Base-by-base conservation (phyloP, 2,888 invertebrate species). In the Nymphalis urticae region DNA sequence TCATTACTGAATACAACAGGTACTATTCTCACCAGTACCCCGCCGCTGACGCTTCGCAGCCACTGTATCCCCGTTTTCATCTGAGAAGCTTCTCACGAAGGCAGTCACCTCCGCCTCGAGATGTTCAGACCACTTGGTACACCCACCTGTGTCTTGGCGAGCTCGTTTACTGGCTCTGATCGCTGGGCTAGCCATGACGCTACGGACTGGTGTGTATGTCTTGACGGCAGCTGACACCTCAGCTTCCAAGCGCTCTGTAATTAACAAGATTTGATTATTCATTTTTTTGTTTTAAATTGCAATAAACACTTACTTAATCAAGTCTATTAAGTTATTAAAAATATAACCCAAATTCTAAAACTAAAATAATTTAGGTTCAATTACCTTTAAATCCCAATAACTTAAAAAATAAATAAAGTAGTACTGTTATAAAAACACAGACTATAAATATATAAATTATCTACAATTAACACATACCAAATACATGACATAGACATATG, bases 61-160 rank as follows among this genome's bases (percentile, higher is more conserved):
- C 48, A 27, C 54, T 2, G 54, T 54, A 4, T 68, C 68, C 51
- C 53, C 62, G 21, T 48, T 62, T 16, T 72, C 72, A 48, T 70
- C 68, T 6, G 58, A 64, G 66, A 72, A 70, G 42, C 65, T 70
- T 59, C 70, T 70, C 70, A 72, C 72, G 13, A 66, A 51, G 8
- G 68, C 70, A 0, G 68, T 59, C 27, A 70, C 72, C 62, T 72
- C 72, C 24, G 70, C 72, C 59, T 72, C 72, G 27, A 72, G 70
- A 19, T 71, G 70, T n/a, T 67, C 70, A 54, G 62, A 71, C 72
- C 72, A 72, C 58, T 72, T 72, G 68, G 68, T 65, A 61, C 50
- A 72, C 78, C 78, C 76, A 89, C 91, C 90, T 51, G 91, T 89
- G 68, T 92, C 92, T 62, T 87, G 87, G 6, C 89, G 78, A 0